These are phyloP conservation scores for Callocephalon fimbriatum DNA, from an alignment of 2,113 vertebrate genomes.

Conservation along the genomic window DNA sequence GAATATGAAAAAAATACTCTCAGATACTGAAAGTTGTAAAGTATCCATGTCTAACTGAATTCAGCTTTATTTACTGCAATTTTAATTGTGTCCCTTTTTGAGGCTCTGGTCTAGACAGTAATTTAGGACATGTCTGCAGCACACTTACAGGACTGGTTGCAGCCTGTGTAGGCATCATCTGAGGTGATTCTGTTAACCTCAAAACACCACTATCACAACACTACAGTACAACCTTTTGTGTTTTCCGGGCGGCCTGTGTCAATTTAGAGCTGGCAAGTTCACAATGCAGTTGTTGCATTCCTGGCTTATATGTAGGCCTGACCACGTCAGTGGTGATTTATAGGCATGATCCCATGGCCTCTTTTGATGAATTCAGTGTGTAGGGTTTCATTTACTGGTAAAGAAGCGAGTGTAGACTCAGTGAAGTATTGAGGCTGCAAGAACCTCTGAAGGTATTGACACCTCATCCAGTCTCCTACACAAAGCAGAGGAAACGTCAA, in stretches of 20 bases:
- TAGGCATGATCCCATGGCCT: background rate
- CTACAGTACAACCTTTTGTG: rapidly evolving
- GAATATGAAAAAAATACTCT: background rate
- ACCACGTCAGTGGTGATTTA: background rate
- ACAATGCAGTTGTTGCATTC: background rate
- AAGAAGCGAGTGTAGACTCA: background rate
- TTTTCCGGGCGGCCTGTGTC: background rate
- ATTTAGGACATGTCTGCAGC: background rate
- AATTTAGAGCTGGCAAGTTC: background rate
- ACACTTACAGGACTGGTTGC: background rate
- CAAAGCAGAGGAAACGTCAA: background rate
- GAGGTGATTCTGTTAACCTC: background rate
- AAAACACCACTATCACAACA: background rate
- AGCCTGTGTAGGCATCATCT: background rate
- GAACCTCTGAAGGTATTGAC: background rate
- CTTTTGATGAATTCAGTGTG: background rate
- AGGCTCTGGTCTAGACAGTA: background rate
- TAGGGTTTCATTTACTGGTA: background rate
- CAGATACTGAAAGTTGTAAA: background rate
- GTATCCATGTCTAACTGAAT: background rate
- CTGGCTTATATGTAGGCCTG: background rate
- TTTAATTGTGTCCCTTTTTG: background rate
- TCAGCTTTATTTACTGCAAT: background rate
- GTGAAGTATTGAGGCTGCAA: background rate
- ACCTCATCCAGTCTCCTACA: background rate